phyloP scores from a whole-genome alignment of 2,797 vertebrate genomes.

The Furcifer pardalis region DNA sequence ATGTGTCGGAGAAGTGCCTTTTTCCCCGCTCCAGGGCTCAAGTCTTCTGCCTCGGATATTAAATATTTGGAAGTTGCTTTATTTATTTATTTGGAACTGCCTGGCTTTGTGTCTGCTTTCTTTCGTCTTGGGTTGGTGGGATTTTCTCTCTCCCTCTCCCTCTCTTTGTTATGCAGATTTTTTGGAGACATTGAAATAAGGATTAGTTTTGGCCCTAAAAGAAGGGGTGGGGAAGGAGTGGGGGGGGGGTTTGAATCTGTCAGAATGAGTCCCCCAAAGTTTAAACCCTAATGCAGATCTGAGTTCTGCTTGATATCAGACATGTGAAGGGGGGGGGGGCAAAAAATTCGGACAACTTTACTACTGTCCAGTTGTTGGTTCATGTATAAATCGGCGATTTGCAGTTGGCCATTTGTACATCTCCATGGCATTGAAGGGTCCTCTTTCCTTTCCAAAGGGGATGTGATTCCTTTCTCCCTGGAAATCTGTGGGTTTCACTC shows the following conservation, averaged over 20 bases:
- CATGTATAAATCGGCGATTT: not conserved
- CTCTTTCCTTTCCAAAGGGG: not conserved
- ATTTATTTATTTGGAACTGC: not conserved
- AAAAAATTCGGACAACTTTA: not conserved
- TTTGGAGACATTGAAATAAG: not conserved
- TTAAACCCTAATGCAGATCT: not conserved
- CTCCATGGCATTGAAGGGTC: not conserved
- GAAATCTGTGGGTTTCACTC: not conserved
- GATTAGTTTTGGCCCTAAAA: too few relatives aligned
- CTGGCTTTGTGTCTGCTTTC: too few relatives aligned
- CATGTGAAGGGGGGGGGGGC: not conserved
- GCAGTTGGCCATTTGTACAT: not conserved
- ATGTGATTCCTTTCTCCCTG: not conserved
- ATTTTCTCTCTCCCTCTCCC: rapidly evolving
- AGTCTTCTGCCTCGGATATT: not conserved
- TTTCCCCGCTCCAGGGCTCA: constrained; percentile 29
- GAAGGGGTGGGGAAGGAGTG: not conserved
- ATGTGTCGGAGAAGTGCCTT: not conserved
- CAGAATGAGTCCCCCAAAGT: not conserved
- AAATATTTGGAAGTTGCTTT: not conserved
- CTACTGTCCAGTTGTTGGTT: not conserved
- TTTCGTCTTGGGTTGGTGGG: too few relatives aligned
- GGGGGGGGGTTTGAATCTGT: too few relatives aligned
- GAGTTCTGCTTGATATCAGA: not conserved
- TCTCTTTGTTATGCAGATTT: not conserved